Conservation (phyloP, 2,113 vertebrate genomes). For the Anoura caudifer region DNA sequence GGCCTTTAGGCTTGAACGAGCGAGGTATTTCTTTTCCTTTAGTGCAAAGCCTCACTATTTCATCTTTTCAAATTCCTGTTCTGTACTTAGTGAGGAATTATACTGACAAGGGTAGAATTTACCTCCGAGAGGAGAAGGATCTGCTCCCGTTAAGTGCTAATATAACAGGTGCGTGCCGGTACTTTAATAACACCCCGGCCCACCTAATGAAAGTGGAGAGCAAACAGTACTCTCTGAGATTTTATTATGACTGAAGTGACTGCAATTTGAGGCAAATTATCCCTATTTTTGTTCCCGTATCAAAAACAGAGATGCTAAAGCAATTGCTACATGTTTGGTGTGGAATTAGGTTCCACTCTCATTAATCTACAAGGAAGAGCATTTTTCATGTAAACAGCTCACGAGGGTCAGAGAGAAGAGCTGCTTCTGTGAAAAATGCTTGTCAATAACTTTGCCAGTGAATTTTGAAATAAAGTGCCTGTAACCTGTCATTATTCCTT, state of each 20-base stretch:
- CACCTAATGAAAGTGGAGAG: constrained; percentile 88
- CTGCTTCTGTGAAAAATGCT: constrained; percentile 85
- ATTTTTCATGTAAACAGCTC: constrained; percentile 87
- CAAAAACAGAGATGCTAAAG: constrained; percentile 84
- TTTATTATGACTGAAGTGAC: constrained; percentile 86
- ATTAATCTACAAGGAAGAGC: constrained; percentile 91
- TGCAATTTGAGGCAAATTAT: constrained; percentile 87
- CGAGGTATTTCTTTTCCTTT: constrained; percentile 77
- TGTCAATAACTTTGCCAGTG: constrained; percentile 90
- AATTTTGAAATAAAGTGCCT: constrained; percentile 95
- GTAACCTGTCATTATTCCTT: constrained; percentile 95
- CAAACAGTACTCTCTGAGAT: constrained; percentile 85
- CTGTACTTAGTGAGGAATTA: constrained; percentile 85
- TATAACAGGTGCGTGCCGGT: constrained; percentile 92
- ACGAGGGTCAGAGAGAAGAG: constrained; percentile 85
- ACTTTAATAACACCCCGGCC: constrained; percentile 85
- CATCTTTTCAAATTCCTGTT: constrained; percentile 85
- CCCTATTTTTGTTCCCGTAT: constrained; percentile 83
- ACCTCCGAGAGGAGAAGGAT: constrained; percentile 88
- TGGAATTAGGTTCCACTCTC: constrained; percentile 89
- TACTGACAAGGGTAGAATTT: constrained; percentile 93
- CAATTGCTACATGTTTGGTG: constrained; percentile 84
- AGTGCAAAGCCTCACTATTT: constrained; percentile 81
- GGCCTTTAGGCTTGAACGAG: constrained; percentile 93
- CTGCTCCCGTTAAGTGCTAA: constrained; percentile 90